A percentile compares a stretch with the other conserved stretches of the same genome.
phyloP scores from a whole-genome alignment of 92 coral and sea anemone species.

The Parazoanthus darwini region DNA sequence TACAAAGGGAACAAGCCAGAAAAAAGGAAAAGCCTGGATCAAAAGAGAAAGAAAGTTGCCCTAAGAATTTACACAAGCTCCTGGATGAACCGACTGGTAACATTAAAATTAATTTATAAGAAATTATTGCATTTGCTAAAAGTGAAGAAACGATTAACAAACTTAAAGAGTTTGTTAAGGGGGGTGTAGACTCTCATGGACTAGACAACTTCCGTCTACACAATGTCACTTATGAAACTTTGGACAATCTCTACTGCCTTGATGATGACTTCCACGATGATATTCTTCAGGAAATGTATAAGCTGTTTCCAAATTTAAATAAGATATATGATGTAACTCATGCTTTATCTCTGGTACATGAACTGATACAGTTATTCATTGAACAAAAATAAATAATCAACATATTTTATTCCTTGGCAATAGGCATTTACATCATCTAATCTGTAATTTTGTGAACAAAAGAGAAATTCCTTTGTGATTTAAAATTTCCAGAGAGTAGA shows the following conservation, averaged over 20 bases:
- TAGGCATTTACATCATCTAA: neutral
- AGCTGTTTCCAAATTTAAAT: constrained; percentile 2
- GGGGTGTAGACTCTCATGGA: neutral
- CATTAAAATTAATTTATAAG: neutral
- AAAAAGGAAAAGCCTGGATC: neutral
- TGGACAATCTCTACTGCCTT: constrained; percentile 19
- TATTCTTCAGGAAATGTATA: constrained; percentile 7
- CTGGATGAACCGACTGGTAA: constrained; percentile 7
- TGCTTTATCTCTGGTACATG: constrained; percentile 19
- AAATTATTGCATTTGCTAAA: neutral
- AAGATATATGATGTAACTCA: neutral
- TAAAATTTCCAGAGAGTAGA: too few species aligned
- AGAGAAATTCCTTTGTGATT: too few species aligned
- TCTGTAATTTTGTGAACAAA: too few species aligned
- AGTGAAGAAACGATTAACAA: too few species aligned
- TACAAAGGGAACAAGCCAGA: neutral
- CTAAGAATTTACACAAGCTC: neutral
- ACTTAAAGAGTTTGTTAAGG: too few species aligned
- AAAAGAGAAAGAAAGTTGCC: neutral
- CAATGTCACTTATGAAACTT: constrained; percentile 11
- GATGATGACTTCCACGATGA: constrained; percentile 24
- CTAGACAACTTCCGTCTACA: neutral
- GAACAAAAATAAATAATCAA: neutral
- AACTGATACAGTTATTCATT: neutral
- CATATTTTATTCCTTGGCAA: neutral